Evolutionary conservation across 1,140 invertebrate species (phyloP).

Genomic region (Teleogryllus occipitalis): DNA sequence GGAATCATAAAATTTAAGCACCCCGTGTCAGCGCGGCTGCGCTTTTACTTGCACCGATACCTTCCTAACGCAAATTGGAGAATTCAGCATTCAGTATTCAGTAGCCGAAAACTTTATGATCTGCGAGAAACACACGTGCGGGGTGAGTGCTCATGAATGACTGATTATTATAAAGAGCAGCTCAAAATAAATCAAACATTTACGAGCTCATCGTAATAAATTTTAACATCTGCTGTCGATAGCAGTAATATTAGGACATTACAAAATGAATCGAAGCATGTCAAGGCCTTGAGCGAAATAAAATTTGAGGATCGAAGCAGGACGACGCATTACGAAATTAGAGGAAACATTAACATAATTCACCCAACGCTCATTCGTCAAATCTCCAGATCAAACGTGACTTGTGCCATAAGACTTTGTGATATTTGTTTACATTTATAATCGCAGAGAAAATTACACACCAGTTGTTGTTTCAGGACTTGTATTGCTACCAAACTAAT

Average conservation of each 20-base stretch:
- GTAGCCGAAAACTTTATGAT: neutral
- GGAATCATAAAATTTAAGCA: neutral
- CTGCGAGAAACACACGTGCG: neutral
- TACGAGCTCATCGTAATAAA: neutral
- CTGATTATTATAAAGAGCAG: neutral
- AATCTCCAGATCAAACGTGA: neutral
- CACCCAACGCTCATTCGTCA: neutral
- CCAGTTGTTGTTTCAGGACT: neutral
- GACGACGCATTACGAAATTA: neutral
- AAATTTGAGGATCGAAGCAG: neutral
- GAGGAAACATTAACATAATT: neutral
- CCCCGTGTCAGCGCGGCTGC: neutral
- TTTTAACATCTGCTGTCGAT: neutral
- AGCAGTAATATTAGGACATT: neutral
- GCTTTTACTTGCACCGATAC: neutral
- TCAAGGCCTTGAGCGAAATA: neutral
- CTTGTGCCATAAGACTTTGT: neutral
- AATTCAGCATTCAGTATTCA: neutral
- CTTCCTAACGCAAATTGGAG: neutral
- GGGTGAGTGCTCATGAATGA: neutral
- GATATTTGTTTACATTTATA: conserved; percentile 6
- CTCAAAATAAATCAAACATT: neutral
- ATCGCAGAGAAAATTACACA: neutral
- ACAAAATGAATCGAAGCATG: neutral
- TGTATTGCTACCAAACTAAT: neutral